Base-by-base conservation (phyloP, 1,140 invertebrate species). In the Apis cerana region DNA sequence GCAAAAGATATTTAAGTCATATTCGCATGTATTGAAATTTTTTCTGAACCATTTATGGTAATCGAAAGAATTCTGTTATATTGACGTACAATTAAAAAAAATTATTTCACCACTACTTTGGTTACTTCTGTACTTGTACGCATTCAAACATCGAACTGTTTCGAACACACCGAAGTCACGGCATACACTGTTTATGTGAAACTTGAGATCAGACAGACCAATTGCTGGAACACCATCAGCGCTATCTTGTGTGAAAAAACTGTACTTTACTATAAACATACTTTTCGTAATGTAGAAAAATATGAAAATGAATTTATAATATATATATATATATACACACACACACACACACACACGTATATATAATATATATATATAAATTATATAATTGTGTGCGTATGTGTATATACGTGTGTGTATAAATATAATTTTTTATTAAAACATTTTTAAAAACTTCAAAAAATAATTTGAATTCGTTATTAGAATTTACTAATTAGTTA, bases 151-250 rank as follows among this genome's bases (percentile, higher is more conserved):
- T 62, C 12, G 11, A 82, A 82, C 64, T 68, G 64, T 7, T 50
- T 68, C 72, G 72, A 76, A 59, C n/a, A 61, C 72, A 68, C 64
- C 62, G 80, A 81, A 43, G 64, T 67, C 74, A 82, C 62, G 64
- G 64, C 43, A 68, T 82, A 76, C 50, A 82, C 74, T 82, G 74
- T 76, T 76, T 76, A 68, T 52, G 7, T 59, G 56, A 76, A 76
- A 82, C 74, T 67, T 76, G 62, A 69, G 23, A 69, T 54, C 23
- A 59, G 80, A 75, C 50, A 52, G 64, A 76, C 80, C 19, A 59
- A 69, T 52, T 76, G 23, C 54, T 71, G 48, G 19, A 43, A 23
- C 33, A 72, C 58, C n/a, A 12, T n/a, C 23, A 80, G 23, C 77
- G 77, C 77, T 54, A 80, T 71, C 77, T 72, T 15, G 58, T 21